A percentile compares a stretch with the other conserved stretches of the same genome.
phyloP scores from a whole-genome alignment of 92 coral and sea anemone species.

The Isaurus tuberculatus region DNA sequence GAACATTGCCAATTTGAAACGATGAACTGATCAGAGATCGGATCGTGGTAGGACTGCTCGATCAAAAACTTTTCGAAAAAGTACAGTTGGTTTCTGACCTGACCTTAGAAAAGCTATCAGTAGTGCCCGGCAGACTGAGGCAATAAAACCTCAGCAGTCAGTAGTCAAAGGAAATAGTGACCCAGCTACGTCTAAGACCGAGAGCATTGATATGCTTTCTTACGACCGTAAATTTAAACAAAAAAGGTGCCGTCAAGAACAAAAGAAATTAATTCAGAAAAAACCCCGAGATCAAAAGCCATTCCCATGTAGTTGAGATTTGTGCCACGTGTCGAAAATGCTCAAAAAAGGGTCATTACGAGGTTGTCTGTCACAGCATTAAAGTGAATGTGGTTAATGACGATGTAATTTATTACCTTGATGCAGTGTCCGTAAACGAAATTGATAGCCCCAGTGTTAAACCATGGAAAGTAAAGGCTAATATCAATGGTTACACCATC shows the following conservation, averaged over 20 bases:
- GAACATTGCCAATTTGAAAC: not conserved
- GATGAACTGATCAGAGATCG: conserved; percentile 49
- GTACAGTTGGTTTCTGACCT: conserved; percentile 38
- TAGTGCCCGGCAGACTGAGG: not conserved
- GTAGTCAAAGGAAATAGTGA: conserved; percentile 42
- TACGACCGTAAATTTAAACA: not conserved
- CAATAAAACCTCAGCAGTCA: conserved; percentile 41
- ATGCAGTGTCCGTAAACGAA: too few species aligned
- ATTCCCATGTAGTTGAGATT: conserved; percentile 1
- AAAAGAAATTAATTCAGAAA: not conserved
- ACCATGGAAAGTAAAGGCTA: too few species aligned
- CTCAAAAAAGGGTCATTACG: conserved; percentile 41
- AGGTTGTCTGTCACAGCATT: conserved; percentile 37
- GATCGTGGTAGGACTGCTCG: conserved; percentile 50
- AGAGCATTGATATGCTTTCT: not conserved
- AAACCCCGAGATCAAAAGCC: conserved; percentile 19
- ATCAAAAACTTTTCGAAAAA: conserved; percentile 26
- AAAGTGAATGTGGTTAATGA: conserved; percentile 34
- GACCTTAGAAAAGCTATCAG: conserved; percentile 40
- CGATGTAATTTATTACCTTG: not conserved
- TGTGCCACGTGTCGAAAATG: conserved; percentile 45
- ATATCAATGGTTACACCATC: too few species aligned
- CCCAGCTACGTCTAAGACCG: too few species aligned
- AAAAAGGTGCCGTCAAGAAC: not conserved
- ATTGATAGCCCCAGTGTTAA: too few species aligned